Conservation (phyloP, 2,113 vertebrate genomes). For the Atrichornis clamosus region DNA sequence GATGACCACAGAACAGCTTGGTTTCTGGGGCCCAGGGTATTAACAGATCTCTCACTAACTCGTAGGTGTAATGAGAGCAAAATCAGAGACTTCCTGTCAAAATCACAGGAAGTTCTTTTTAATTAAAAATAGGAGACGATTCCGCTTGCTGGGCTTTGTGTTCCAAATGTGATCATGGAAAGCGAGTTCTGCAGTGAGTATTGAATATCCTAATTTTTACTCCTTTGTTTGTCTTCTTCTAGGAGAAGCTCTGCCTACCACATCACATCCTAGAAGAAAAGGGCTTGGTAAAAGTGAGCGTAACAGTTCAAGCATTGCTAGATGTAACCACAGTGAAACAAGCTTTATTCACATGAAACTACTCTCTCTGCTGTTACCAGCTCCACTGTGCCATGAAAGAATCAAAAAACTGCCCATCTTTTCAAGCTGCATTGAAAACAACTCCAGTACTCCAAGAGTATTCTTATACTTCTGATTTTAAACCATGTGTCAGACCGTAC, state of each 20-base stretch:
- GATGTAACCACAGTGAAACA: slow-evolving; percentile 78
- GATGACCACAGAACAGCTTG: not conserved
- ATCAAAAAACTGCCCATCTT: not conserved
- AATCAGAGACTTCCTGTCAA: not conserved
- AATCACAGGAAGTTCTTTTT: not conserved
- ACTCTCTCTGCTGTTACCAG: not conserved
- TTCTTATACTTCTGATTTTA: not conserved
- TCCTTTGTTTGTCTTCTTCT: slow-evolving; percentile 54
- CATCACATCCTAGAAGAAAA: slow-evolving; percentile 98
- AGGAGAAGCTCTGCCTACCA: slow-evolving; percentile 95
- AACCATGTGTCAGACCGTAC: not conserved
- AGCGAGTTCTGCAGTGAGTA: not conserved
- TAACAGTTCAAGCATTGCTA: slow-evolving; percentile 88
- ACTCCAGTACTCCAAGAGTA: not conserved
- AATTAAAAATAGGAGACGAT: not conserved
- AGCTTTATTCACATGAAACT: slow-evolving; percentile 79
- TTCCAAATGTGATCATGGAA: not conserved
- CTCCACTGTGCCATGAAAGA: slow-evolving; percentile 39
- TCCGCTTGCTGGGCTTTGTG: not conserved
- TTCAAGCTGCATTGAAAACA: not conserved
- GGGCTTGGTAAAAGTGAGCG: slow-evolving; percentile 89
- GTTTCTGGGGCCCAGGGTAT: not conserved
- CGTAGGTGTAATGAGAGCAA: not conserved
- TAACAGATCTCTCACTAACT: not conserved
- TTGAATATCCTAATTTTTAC: not conserved